Evolutionary conservation across 2,797 vertebrate species (phyloP).

Genomic region (Acipenser oxyrinchus): DNA sequence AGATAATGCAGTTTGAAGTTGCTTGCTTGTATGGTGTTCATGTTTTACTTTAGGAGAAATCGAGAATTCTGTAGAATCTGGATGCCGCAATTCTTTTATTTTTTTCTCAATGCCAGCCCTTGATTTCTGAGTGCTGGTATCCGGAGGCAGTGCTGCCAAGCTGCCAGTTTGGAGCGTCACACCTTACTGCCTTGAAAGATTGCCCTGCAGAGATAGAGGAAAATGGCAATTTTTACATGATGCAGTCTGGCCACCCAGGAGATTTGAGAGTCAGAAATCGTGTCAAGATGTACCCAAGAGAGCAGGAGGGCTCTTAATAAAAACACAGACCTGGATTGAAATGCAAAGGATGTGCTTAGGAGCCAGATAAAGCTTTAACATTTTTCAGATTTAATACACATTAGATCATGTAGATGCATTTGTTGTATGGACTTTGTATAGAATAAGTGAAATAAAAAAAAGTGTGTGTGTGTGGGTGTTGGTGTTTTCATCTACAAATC

Average conservation of each 20-base stretch:
- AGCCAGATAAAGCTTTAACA: not conserved
- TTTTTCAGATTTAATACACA: not conserved
- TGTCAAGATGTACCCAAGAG: slow-evolving; percentile 97
- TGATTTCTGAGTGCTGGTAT: slow-evolving; percentile 78
- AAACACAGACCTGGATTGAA: slow-evolving; percentile 6
- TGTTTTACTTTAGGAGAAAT: no score
- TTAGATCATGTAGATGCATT: not conserved
- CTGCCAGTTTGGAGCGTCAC: slow-evolving; percentile 98
- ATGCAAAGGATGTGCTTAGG: not conserved
- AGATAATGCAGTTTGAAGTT: no score
- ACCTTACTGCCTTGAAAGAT: slow-evolving; percentile 99
- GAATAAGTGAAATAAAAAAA: slow-evolving; percentile 63
- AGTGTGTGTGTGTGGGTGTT: slow-evolving; percentile 31
- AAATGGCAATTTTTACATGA: slow-evolving; percentile 85
- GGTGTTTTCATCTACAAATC: slow-evolving; percentile 60
- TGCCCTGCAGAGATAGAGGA: slow-evolving; percentile 95
- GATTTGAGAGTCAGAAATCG: slow-evolving; percentile 90
- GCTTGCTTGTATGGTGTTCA: no score
- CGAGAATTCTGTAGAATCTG: no score
- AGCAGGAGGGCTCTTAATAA: slow-evolving; percentile 45
- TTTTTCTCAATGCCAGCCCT: slow-evolving; percentile 2
- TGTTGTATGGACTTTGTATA: slow-evolving; percentile 25
- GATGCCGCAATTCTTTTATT: not conserved
- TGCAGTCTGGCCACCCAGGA: slow-evolving; percentile 93
- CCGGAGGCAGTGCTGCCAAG: slow-evolving; percentile 91